Base-by-base conservation (phyloP, 2,113 vertebrate genomes). In the Nanger granti region DNA sequence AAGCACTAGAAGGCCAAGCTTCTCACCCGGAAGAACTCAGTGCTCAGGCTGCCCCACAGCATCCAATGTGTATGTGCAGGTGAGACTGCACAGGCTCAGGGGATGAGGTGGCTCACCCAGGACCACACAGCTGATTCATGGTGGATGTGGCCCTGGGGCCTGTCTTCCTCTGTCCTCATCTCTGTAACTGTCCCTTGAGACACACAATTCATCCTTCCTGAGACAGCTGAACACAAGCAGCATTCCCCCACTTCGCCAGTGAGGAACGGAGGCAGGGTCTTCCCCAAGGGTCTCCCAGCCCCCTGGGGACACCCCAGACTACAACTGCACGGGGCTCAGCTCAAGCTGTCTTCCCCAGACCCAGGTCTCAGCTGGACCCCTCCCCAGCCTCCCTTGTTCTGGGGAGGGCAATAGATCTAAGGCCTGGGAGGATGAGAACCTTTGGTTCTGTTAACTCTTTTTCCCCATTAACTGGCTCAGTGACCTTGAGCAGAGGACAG, bases 401-500 rank as follows among this genome's bases (percentile, higher is more conserved):
- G 2, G 62, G 60, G 29, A 60, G 37, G 14, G 31, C 12, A 44
- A 34, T n/a, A 26, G 28, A 62, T 47, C 82, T 44, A 22, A 85
- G 11, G 26, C 59, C 64, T 82, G 9, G 60, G 49, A 41, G 31
- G 54, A 49, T 49, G 84, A 37, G 41, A 62, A 26, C 7, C 47
- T 41, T 82, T 3, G 11, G 7, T 79, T 95, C 97, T 87, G 49
- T 62, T 92, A 73, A 85, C 85, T 84, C 84, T 80, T 93, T 79
- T 73, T 82, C 9, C 69, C 17, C 41, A 88, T 66, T 90, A 95
- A 86, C 87, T 44, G 64, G 47, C 91, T 88, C 54, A 24, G 44
- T 97, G 97, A 98, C 98, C 98, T 98, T 98, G 96, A 97, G 64
- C 5, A 4, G 64, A 52, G 87, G 97, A 62, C 44, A 86, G 93